phyloP scores from a whole-genome alignment of 2,888 invertebrate species.

The Cerceris ruficornis region DNA sequence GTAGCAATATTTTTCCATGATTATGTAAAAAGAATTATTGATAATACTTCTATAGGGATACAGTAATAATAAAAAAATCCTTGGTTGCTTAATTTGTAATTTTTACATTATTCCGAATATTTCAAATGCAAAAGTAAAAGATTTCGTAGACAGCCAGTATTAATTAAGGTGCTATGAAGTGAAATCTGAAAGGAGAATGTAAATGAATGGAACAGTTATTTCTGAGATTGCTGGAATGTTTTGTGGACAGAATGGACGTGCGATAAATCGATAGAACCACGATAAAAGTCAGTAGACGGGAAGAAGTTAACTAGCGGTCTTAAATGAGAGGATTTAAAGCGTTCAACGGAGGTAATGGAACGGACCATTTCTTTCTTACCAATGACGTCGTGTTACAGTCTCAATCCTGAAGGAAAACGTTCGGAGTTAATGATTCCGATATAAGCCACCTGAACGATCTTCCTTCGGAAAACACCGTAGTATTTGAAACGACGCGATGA shows the following conservation, averaged over 20 bases:
- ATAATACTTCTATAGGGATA: too few relatives aligned
- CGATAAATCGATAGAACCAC: conserved; percentile 52
- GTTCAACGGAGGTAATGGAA: conserved; percentile 51
- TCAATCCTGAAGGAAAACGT: conserved; percentile 22
- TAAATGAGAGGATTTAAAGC: conserved; percentile 58
- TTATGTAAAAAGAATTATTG: too few relatives aligned
- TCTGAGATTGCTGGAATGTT: background rate
- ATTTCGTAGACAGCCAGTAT: too few relatives aligned
- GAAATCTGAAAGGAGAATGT: background rate
- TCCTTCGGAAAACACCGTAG: background rate
- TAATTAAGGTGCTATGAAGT: too few relatives aligned
- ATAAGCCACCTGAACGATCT: conserved; percentile 31
- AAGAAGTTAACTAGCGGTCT: conserved; percentile 49
- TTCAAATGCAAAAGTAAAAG: too few relatives aligned
- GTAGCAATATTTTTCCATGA: too few relatives aligned
- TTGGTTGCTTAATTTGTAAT: too few relatives aligned
- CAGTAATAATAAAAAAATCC: too few relatives aligned
- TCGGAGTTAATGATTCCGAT: conserved; percentile 54
- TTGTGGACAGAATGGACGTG: conserved; percentile 3
- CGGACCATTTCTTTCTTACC: conserved; percentile 49
- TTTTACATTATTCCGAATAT: too few relatives aligned
- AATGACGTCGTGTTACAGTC: conserved; percentile 35
- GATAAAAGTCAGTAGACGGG: conserved; percentile 52
- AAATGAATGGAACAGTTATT: conserved; percentile 16
- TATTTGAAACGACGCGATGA: background rate